Base-by-base conservation (phyloP, 1,140 invertebrate species). In the Schlechtendalia chinensis region DNA sequence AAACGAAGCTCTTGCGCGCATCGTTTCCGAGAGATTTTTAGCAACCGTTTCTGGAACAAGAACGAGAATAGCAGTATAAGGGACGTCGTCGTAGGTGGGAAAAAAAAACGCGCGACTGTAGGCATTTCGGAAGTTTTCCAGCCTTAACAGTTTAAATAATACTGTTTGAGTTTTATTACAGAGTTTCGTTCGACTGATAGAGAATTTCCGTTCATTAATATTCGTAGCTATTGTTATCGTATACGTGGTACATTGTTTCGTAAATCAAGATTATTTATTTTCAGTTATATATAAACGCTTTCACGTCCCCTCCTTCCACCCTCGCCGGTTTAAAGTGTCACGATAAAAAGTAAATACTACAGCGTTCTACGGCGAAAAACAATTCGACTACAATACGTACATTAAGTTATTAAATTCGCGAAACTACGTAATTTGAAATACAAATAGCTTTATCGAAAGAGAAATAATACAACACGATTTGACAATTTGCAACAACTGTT, bases 401-500 rank as follows among this genome's bases (percentile, higher is more conserved):
- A 27, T 59, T 27, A 24, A 50, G 8, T 69, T 50, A 50, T 16
- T 50, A 24, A 27, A 17, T 22, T 27, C 12, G 47, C 16, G 0
- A 50, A 11, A 22, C 47, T 17, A 1, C 22, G 10, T 59, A 11
- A 27, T 59, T 50, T 69, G 12, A 47, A 11, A 69, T 16, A 17
- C 10, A 69, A 50, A 50, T 8, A 69, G 47, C 14, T 45, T 1
- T 3, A 4, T 8, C n/a, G 45, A n/a, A n/a, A n/a, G 16, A 47
- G n/a, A 47, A 50, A 50, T 22, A 69, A 67, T 22, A 8, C 3
- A 39, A 39, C 39, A 47, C 32, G 32, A 58, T 77, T 58, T 77
- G 74, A 39, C 6, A 59, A 77, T 77, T 47, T 39, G 22, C 22
- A 59, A 75, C 72, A 77, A 10, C 74, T 77, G 74, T 58, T 77